Evolutionary conservation across 1,140 invertebrate species (phyloP).

Genomic region (Heterodera schachtii): DNA sequence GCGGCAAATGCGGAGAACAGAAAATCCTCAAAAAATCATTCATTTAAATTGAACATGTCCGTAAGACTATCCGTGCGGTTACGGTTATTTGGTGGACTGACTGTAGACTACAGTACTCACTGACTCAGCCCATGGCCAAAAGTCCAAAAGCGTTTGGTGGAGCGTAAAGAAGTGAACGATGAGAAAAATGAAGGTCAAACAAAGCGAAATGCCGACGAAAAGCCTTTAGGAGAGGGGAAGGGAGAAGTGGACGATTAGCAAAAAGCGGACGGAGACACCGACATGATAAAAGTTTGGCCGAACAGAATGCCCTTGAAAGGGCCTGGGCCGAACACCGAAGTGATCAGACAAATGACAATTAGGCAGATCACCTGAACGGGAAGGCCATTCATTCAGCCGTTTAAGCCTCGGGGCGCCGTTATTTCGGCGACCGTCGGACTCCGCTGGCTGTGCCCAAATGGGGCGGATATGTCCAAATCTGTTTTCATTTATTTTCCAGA

Average conservation of each 20-base stretch:
- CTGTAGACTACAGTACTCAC: conserved; percentile 13
- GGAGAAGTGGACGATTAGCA: conserved; percentile 1
- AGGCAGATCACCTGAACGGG: conserved; percentile 58
- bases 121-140: conserved; percentile 59
- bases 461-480: too few relatives aligned
- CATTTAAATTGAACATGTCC: too few relatives aligned
- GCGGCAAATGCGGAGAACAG: conserved; percentile 47
- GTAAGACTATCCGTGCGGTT: background rate
- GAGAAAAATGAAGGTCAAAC: conserved; percentile 63
- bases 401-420: too few relatives aligned
- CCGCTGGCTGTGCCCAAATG: too few relatives aligned
- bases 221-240: conserved; percentile 33
- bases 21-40: conserved; percentile 50
- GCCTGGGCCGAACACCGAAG: conserved; percentile 61
- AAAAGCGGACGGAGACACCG: conserved; percentile 30
- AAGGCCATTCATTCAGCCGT: too few relatives aligned
- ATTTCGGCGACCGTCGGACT: too few relatives aligned
- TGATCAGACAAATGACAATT: conserved; percentile 58
- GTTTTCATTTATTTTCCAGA: too few relatives aligned
- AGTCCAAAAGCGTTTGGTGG: conserved; percentile 56
- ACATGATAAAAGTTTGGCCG: conserved; percentile 60
- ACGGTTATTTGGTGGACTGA: conserved; percentile 17
- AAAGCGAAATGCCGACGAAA: conserved; percentile 55
- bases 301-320: conserved; percentile 66
- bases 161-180: conserved; percentile 61